phyloP scores from a whole-genome alignment of 2,888 invertebrate genomes.

The Callimorpha dominula region DNA sequence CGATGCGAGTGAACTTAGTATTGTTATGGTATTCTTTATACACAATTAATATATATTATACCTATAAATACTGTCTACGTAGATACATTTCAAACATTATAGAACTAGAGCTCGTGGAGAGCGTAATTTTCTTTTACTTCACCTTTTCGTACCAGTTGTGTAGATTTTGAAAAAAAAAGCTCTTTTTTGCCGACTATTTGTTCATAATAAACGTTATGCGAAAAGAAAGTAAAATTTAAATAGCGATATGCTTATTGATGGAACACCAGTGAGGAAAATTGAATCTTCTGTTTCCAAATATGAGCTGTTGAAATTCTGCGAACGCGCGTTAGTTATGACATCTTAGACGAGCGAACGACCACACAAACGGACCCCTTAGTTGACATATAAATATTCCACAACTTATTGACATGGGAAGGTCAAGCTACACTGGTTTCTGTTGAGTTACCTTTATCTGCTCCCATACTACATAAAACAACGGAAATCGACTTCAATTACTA shows the following conservation, averaged over 20 bases:
- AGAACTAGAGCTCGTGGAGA: neutral
- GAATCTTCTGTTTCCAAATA: conserved; percentile 62
- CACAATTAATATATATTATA: neutral
- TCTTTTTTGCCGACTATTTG: neutral
- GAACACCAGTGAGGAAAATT: conserved; percentile 57
- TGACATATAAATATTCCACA: neutral
- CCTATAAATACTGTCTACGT: neutral
- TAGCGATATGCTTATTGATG: conserved; percentile 39
- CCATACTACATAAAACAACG: too few species aligned
- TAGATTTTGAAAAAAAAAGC: neutral
- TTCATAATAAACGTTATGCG: neutral
- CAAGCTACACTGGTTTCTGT: conserved; percentile 19
- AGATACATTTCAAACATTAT: neutral
- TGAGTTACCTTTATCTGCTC: conserved; percentile 6
- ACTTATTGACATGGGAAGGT: conserved; percentile 21
- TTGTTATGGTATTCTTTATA: neutral
- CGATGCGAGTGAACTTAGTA: neutral
- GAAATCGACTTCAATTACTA: neutral
- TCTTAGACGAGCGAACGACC: conserved; percentile 24
- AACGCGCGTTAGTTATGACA: conserved; percentile 64
- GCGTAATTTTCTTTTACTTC: neutral
- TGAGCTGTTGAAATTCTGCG: conserved; percentile 69
- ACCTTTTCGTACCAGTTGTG: neutral
- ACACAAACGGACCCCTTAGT: neutral
- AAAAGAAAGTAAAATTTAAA: conserved; percentile 57